Base-by-base conservation (phyloP, 2,113 vertebrate genomes). In the Hippolais icterina region DNA sequence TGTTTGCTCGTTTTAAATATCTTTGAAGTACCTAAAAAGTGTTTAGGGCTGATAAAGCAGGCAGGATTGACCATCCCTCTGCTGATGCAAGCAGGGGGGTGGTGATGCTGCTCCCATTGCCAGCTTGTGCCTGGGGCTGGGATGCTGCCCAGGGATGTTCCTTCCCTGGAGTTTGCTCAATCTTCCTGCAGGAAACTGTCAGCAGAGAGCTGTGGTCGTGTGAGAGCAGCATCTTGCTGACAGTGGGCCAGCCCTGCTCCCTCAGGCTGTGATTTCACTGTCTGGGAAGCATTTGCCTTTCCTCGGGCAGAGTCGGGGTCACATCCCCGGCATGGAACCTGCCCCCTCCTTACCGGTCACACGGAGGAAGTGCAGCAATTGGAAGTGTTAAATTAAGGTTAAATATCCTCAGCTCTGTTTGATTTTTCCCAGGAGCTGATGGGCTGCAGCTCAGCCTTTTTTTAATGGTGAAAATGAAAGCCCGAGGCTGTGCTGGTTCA, bases 1-100 rank as follows among this genome's bases (percentile, higher is more conserved):
- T 88, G 79, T 23, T 91, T 72, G 49, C 56, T 93, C 17, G 39
- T 39, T 94, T 96, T 87, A 94, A 94, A 37, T 77, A 52, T 8
- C 90, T 97, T 94, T 97, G 96, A 97, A 96, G 94, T 63, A 12
- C 10, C 46, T 78, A 7, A n/a, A 35, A 52, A 77, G 86, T 50
- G 44, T 80, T 94, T 87, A 66, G 90, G 22, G 90, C 83, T 89
- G 86, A 65, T 72, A 83, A 64, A 79, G 16, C 3, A 49, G 4
- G 20, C 80, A n/a, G 3, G 14, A 16, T 54, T 86, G 90, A 76
- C 86, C 92, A 66, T 35, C 53, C 72, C 31, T 54, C 0, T 56
- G 2, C 12, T 83, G 85, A 33, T 0, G 5, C 24, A 17, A 4
- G 53, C 41, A 23, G 71, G 53, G 69, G 72, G 59, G 54, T 19